Base-by-base conservation (phyloP, 2,113 vertebrate genomes). In the Pachyramphus minor region DNA sequence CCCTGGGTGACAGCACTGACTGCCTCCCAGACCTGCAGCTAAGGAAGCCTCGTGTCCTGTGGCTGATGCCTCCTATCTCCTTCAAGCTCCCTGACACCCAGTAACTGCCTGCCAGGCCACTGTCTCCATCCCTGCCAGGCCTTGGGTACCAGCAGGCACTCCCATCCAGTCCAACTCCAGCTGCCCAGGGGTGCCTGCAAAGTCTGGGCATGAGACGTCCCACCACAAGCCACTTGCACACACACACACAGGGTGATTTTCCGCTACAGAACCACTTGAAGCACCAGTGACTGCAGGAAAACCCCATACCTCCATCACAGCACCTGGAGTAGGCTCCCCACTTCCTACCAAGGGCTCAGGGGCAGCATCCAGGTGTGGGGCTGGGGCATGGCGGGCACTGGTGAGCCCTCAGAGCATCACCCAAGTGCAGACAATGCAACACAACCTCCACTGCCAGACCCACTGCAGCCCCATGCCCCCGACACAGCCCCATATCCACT, bases 381-480 rank as follows among this genome's bases (percentile, higher is more conserved):
- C 33, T 74, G 52, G 42, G 42, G 58, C 37, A 71, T 3, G 2
- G 52, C 67, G 79, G 39, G 58, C 2, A 3, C 28, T 5, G 1
- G 16, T 42, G 55, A 84, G 50, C 24, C 71, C 39, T 35, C 3
- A 1, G 63, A 68, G 27, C 37, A 52, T 35, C 0, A 0, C 14
- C 14, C 0, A 0, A 21, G 33, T 21, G 30, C 19, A 4, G 37
- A 27, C 1, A 0, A 6, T 49, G 30, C 44, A 53, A 30, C 4
- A 2, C 23, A 69, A 6, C 6, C 44, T n/a, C 37, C 52, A 12
- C 28, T 2, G 1, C 22, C 63, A 80, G 55, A 53, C 56, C 39
- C 8, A 8, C 23, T 73, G 53, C 4, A 1, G 30, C 20, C 8
- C 31, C 5, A 2, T 49, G 56, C 15, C n/a, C 73, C 13, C 28